Evolutionary conservation across 2,113 vertebrate genomes (phyloP).

Genomic region (Sporophila hypoxantha): DNA sequence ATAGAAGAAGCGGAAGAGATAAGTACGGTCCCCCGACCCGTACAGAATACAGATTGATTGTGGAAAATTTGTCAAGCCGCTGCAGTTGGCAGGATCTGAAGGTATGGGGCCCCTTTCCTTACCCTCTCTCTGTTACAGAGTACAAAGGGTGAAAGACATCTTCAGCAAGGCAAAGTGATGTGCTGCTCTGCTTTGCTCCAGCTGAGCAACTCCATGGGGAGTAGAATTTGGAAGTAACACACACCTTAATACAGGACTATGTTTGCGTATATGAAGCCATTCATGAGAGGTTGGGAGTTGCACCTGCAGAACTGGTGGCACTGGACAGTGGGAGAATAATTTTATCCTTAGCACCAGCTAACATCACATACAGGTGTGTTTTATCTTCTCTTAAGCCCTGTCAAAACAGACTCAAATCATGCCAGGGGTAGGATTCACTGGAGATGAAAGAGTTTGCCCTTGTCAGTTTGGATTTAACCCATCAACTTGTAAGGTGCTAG

Average conservation of each 20-base stretch:
- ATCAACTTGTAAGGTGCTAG: not conserved
- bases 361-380: not conserved
- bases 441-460: not conserved
- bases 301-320: not conserved
- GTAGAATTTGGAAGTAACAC: not conserved
- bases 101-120: constrained; percentile 72
- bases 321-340: not conserved
- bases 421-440: not conserved
- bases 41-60: constrained; percentile 96
- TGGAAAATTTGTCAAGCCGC: constrained; percentile 95
- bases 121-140: constrained; percentile 11
- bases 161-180: not conserved
- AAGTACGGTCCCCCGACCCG: constrained; percentile 91
- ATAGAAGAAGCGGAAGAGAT: constrained; percentile 92
- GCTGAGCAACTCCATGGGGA: not conserved
- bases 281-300: not conserved
- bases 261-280: not conserved
- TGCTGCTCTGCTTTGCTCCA: not conserved
- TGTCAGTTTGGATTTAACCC: not conserved
- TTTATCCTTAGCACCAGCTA: not conserved
- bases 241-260: accelerated
- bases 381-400: not conserved
- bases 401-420: not conserved
- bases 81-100: constrained; percentile 98
- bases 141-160: not conserved